A percentile compares a stretch with the other conserved stretches of the same genome.
Evolutionary conservation across 2,113 vertebrate species (phyloP).

Genomic region (Centropristis striata): DNA sequence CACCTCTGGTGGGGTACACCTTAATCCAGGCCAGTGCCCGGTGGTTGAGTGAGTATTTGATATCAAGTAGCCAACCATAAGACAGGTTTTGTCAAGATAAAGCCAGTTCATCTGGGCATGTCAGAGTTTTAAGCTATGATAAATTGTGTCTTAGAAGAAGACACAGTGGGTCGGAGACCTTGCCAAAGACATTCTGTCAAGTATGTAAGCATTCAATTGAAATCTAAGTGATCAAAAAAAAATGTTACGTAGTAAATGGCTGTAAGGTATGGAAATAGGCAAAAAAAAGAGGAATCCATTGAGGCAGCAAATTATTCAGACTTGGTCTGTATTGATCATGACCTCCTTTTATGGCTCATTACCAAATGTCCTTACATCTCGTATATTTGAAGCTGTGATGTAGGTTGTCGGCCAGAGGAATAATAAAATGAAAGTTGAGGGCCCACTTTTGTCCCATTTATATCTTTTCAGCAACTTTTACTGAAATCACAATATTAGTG

Average conservation of each 20-base stretch:
- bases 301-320: conserved; percentile 79
- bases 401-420: conserved; percentile 73
- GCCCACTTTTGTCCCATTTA: conserved; percentile 28
- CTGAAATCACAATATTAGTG: conserved; percentile 18
- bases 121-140: conserved; percentile 66
- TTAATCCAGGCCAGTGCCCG: conserved; percentile 45
- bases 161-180: conserved; percentile 59
- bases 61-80: conserved; percentile 58
- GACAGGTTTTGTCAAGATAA: conserved; percentile 66
- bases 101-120: conserved; percentile 52
- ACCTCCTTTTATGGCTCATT: conserved; percentile 82
- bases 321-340: conserved; percentile 83
- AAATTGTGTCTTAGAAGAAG: conserved; percentile 63
- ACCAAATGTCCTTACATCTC: conserved; percentile 67
- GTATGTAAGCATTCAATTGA: conserved; percentile 71
- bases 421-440: conserved; percentile 58
- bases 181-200: conserved; percentile 66
- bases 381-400: conserved; percentile 74
- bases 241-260: conserved; percentile 64
- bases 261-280: conserved; percentile 66
- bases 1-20: neutral
- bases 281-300: conserved; percentile 76
- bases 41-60: conserved; percentile 57
- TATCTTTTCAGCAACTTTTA: conserved; percentile 43
- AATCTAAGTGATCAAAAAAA: conserved; percentile 73